phyloP scores from a whole-genome alignment of 2,113 vertebrate species.

The Scartelaos histophorus region DNA sequence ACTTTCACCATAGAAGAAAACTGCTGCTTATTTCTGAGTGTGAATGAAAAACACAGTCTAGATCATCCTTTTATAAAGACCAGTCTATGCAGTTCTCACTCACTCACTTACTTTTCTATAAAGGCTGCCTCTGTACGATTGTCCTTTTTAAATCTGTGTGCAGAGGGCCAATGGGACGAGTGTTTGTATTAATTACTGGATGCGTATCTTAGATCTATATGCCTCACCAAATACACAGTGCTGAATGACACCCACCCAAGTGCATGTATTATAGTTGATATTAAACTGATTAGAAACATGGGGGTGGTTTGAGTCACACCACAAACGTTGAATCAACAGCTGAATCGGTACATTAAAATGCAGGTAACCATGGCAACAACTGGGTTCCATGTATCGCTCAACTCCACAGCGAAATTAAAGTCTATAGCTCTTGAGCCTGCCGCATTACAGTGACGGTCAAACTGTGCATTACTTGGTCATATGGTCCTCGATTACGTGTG shows the following conservation, averaged over 20 bases:
- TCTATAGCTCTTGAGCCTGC: slow-evolving; percentile 5
- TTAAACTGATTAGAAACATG: background rate
- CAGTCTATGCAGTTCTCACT: background rate
- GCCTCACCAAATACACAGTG: background rate
- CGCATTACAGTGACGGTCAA: slow-evolving; percentile 1
- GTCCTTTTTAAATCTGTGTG: background rate
- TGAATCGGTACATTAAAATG: slow-evolving; percentile 8
- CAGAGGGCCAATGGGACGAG: background rate
- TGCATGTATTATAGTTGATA: background rate
- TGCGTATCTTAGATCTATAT: background rate
- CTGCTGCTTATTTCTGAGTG: background rate
- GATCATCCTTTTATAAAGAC: slow-evolving; percentile 1
- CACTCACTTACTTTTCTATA: background rate
- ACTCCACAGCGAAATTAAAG: slow-evolving; percentile 7
- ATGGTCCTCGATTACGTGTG: too few species aligned
- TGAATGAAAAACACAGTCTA: background rate
- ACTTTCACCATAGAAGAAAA: background rate
- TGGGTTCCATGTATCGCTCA: slow-evolving; percentile 1
- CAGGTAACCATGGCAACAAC: slow-evolving; percentile 35
- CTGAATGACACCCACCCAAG: background rate
- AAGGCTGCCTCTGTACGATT: background rate
- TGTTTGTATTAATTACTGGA: background rate
- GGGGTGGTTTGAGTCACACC: slow-evolving; percentile 4
- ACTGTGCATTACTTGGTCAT: background rate
- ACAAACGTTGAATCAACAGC: slow-evolving; percentile 10